These are phyloP conservation scores for Ochropleura leucogaster DNA, from an alignment of 2,888 invertebrate species.

Conservation along the genomic window DNA sequence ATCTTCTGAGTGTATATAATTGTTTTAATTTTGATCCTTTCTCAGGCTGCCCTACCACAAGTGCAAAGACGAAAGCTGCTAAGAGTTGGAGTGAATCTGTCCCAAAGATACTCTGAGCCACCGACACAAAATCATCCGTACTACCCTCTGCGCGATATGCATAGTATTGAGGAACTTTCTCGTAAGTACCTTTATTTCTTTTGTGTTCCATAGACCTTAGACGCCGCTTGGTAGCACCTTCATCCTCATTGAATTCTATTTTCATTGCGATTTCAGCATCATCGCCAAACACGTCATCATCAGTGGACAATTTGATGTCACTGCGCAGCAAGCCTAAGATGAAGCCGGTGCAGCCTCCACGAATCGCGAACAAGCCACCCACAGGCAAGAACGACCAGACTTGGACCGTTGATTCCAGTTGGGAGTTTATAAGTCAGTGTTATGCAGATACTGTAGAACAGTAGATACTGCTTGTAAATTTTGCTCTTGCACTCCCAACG, in stretches of 20 bases:
- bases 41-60: constrained; percentile 83
- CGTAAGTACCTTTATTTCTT: constrained; percentile 76
- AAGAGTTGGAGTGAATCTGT: constrained; percentile 83
- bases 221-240: neutral
- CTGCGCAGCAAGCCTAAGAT: constrained; percentile 91
- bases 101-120: constrained; percentile 92
- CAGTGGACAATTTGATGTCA: constrained; percentile 92
- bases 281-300: constrained; percentile 91
- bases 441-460: constrained; percentile 66
- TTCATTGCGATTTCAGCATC: constrained; percentile 79
- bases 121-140: constrained; percentile 89
- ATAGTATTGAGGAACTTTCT: constrained; percentile 89
- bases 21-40: constrained; percentile 30
- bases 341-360: constrained; percentile 94
- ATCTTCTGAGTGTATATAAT: neutral
- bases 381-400: constrained; percentile 90
- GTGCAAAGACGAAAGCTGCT: constrained; percentile 86
- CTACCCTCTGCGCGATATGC: constrained; percentile 88
- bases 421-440: constrained; percentile 96
- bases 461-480: constrained; percentile 53
- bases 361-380: constrained; percentile 87
- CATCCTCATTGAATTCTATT: neutral
- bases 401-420: constrained; percentile 97
- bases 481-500: constrained; percentile 61
- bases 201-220: neutral